A percentile compares a stretch with the other conserved stretches of the same genome.
Evolutionary conservation across 1,140 invertebrate species (phyloP).

Genomic region (Adoxophyes honmai): DNA sequence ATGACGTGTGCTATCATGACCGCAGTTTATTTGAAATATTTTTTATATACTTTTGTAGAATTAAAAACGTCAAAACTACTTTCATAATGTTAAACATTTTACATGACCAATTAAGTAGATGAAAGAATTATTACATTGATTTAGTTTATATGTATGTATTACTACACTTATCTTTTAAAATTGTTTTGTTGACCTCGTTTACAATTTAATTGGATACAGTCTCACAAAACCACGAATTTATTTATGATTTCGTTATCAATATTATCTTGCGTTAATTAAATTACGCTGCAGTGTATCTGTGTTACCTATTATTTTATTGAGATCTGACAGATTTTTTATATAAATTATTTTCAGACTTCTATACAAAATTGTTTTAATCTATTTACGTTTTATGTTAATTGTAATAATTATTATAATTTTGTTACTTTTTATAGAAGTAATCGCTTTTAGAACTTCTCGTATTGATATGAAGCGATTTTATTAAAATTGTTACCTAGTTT

Average conservation of each 20-base stretch:
- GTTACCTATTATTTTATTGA: conserved; percentile 12
- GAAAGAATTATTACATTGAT: too few species aligned
- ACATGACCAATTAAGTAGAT: too few species aligned
- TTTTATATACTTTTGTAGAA: too few species aligned
- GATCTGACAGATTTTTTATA: conserved; percentile 12
- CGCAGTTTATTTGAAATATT: not conserved
- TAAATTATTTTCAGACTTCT: conserved; percentile 7
- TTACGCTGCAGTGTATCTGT: conserved; percentile 9
- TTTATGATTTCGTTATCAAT: not conserved
- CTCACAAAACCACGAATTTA: too few species aligned
- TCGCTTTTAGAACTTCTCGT: conserved; percentile 27
- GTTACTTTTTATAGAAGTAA: conserved; percentile 35
- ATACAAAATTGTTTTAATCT: not conserved
- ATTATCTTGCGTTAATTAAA: not conserved
- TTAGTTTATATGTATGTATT: too few species aligned
- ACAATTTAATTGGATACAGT: too few species aligned
- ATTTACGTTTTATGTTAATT: not conserved
- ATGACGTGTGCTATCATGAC: conserved; percentile 9
- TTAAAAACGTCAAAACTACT: too few species aligned
- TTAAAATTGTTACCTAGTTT: conserved; percentile 35
- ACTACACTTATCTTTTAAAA: too few species aligned
- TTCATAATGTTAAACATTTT: too few species aligned
- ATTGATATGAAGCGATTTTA: conserved; percentile 27
- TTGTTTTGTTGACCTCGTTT: too few species aligned
- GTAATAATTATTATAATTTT: conserved; percentile 19